phyloP scores from a whole-genome alignment of 1,140 invertebrate species.

The Drosophila saltans region DNA sequence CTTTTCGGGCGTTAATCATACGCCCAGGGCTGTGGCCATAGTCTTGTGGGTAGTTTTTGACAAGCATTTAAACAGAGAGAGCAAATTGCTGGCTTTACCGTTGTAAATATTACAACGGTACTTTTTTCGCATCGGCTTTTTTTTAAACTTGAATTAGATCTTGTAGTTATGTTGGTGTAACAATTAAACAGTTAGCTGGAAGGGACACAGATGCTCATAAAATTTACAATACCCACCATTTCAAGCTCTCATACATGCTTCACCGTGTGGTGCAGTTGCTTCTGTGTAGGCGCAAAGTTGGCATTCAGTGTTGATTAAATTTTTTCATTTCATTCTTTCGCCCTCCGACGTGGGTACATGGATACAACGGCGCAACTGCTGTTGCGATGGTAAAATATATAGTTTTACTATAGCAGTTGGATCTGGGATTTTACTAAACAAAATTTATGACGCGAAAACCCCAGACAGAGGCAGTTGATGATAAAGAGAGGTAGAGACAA shows the following conservation, averaged over 20 bases:
- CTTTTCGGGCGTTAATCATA: constrained; percentile 75
- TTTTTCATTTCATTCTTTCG: constrained; percentile 21
- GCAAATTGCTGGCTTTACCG: neutral
- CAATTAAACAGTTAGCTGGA: neutral
- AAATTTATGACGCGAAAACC: constrained; percentile 39
- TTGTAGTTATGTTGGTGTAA: neutral
- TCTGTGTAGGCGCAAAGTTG: constrained; percentile 11
- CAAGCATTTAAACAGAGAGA: constrained; percentile 17
- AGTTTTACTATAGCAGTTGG: neutral
- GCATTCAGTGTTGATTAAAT: constrained; percentile 58
- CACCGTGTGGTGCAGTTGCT: neutral
- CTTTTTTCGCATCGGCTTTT: neutral
- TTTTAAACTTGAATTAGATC: neutral
- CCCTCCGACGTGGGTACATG: neutral
- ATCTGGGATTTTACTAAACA: constrained; percentile 1
- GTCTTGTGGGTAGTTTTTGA: constrained; percentile 51
- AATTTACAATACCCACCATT: neutral
- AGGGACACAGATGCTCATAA: neutral
- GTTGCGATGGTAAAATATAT: constrained; percentile 34
- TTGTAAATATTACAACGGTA: constrained; percentile 3
- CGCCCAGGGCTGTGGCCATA: constrained; percentile 38
- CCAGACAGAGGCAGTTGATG: neutral
- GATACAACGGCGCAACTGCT: constrained; percentile 16
- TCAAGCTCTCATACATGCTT: neutral
- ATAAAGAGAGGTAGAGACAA: neutral